Evolutionary conservation across 2,113 vertebrate genomes (phyloP).

Genomic region (Siphamia tubifer): DNA sequence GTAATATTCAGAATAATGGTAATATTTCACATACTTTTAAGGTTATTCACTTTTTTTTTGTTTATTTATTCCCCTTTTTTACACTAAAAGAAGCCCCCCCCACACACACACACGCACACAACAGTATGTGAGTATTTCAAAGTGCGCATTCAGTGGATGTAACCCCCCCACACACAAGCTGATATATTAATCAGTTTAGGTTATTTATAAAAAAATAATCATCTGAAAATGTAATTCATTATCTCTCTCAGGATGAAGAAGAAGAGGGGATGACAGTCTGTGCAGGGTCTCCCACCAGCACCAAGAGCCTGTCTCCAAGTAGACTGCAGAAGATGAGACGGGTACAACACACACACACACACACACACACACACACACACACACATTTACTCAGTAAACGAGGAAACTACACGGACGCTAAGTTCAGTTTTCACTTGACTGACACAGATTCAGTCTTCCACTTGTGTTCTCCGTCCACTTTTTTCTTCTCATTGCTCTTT

Average conservation of each 20-base stretch:
- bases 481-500: neutral
- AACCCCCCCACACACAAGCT: neutral
- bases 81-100: too few species aligned
- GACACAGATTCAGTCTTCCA: conserved; percentile 34
- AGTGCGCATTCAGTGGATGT: too few species aligned
- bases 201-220: neutral
- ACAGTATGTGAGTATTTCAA: too few species aligned
- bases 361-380: neutral
- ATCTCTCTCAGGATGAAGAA: conserved; percentile 70
- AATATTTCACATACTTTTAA: too few species aligned
- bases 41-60: too few species aligned
- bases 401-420: conserved; percentile 42
- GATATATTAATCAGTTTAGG: neutral
- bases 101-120: too few species aligned
- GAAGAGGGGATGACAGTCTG: conserved; percentile 70
- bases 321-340: conserved; percentile 80
- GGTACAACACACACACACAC: conserved; percentile 54
- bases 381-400: conserved; percentile 30
- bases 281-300: conserved; percentile 82
- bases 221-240: neutral
- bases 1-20: too few species aligned
- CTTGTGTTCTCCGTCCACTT: conserved; percentile 16
- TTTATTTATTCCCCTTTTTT: too few species aligned
- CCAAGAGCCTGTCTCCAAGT: conserved; percentile 83
- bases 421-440: conserved; percentile 43